A percentile compares a stretch with the other conserved stretches of the same genome.
Evolutionary conservation across 2,113 vertebrate genomes (phyloP).

Genomic region (Erythrolamprus reginae): DNA sequence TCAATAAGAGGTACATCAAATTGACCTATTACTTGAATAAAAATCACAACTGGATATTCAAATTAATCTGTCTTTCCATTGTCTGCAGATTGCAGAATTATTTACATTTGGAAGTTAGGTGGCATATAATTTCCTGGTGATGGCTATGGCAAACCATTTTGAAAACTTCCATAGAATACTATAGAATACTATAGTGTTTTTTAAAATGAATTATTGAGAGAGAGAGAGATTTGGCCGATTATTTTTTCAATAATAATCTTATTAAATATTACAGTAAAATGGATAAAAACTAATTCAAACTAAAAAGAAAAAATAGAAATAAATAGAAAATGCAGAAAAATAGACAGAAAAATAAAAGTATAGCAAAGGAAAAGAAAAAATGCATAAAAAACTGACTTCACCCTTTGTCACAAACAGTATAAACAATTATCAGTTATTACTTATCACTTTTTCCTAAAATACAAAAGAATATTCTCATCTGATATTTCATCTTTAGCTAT

Average conservation of each 20-base stretch:
- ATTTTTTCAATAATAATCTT: background rate
- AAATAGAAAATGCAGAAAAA: background rate
- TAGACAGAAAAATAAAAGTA: background rate
- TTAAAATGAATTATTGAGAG: background rate
- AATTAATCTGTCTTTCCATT: background rate
- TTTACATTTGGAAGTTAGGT: background rate
- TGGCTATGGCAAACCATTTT: background rate
- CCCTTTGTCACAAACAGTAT: background rate
- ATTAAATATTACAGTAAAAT: background rate
- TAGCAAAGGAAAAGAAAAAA: background rate
- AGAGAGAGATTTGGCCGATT: background rate
- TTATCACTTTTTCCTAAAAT: background rate
- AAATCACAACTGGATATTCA: background rate
- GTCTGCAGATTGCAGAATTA: background rate
- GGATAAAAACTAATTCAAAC: background rate
- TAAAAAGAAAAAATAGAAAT: background rate
- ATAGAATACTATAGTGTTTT: background rate
- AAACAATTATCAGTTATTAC: background rate
- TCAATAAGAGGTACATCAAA: background rate
- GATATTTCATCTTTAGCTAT: background rate
- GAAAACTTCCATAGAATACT: background rate
- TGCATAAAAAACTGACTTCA: background rate
- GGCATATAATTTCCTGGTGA: background rate
- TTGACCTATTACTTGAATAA: background rate
- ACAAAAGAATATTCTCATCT: background rate